A percentile compares a stretch with the other conserved stretches of the same genome.
phyloP scores from a whole-genome alignment of 1,140 invertebrate species.

The Ceratina japonica region DNA sequence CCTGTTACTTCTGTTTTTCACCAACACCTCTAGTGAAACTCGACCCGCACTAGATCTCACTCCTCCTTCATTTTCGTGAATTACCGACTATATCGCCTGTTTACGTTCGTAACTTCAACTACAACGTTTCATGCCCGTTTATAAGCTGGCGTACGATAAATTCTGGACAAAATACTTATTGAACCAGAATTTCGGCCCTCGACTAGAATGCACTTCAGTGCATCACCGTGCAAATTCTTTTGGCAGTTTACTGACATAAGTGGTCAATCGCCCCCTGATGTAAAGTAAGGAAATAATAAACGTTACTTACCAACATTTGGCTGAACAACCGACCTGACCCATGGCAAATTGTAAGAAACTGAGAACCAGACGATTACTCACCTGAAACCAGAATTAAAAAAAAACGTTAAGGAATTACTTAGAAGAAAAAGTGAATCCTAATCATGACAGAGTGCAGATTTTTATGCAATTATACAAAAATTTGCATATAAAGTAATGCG shows the following conservation, averaged over 20 bases:
- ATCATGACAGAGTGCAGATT: no score
- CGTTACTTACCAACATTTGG: slow-evolving; percentile 52
- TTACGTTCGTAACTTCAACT: slow-evolving; percentile 76
- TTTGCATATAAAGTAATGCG: no score
- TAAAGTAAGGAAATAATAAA: slow-evolving; percentile 7
- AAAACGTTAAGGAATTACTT: neutral
- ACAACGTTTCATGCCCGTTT: neutral
- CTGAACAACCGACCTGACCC: slow-evolving; percentile 56
- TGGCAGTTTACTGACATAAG: neutral
- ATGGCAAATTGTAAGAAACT: slow-evolving; percentile 61
- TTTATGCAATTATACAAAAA: no score
- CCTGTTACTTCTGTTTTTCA: slow-evolving; percentile 2
- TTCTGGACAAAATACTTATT: no score
- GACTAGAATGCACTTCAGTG: slow-evolving; percentile 40
- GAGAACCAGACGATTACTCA: slow-evolving; percentile 62
- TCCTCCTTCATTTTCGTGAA: slow-evolving; percentile 50
- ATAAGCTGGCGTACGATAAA: no score
- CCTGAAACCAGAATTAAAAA: slow-evolving; percentile 68
- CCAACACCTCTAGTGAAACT: neutral
- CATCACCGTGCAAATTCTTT: slow-evolving; percentile 12
- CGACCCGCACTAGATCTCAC: neutral
- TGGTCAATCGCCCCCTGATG: no score
- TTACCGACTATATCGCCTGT: slow-evolving; percentile 72
- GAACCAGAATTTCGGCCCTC: neutral
- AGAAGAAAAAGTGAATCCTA: neutral